Evolutionary conservation across 2,888 invertebrate species (phyloP), one percentile per base, ranked within the genome.

Genomic region (Hirtodrosophila cameraria): DNA sequence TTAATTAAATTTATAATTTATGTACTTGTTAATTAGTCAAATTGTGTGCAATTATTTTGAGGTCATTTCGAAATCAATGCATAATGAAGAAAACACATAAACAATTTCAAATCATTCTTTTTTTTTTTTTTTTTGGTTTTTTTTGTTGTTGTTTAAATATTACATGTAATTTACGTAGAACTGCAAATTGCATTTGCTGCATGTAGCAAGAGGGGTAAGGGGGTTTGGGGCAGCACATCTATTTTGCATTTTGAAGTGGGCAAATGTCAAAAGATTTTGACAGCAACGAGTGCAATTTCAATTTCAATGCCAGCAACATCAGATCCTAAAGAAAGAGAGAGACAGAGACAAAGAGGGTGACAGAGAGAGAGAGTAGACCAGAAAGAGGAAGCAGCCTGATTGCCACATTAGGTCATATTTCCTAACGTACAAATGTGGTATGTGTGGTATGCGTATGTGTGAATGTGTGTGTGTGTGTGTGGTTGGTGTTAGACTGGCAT

Each of bases 211-310:
- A 43, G 25, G 23, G 48, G 42, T 27, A 33, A 49, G 30, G 38
- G 28, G 50, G 55, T 33, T 13, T 43, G 38, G 11, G 39, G 25
- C 30, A 20, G 33, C 33, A 49, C 57, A 62, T 64, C 58, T 63
- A 72, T 71, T 65, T 64, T 60, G 50, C 57, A 60, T 75, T 64
- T 64, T 60, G 31, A 62, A 76, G 58, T 73, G 59, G 74, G 48
- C 62, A 55, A 80, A 71, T 78, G 79, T 76, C 87, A 86, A 85
- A 73, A 77, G 61, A 54, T 73, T 73, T 69, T 67, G 78, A 86
- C 75, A 69, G 64, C 62, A 71, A 69, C 52, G 48, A 74, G 52
- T 74, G 70, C 33, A 74, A 68, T 68, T 74, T 57, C 59, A 62
- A 64, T 58, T 80, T 84, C 80, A 80, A 81, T 86, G 87, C 78